Base-by-base conservation (phyloP, 2,113 vertebrate genomes). In the Ondatra zibethicus region DNA sequence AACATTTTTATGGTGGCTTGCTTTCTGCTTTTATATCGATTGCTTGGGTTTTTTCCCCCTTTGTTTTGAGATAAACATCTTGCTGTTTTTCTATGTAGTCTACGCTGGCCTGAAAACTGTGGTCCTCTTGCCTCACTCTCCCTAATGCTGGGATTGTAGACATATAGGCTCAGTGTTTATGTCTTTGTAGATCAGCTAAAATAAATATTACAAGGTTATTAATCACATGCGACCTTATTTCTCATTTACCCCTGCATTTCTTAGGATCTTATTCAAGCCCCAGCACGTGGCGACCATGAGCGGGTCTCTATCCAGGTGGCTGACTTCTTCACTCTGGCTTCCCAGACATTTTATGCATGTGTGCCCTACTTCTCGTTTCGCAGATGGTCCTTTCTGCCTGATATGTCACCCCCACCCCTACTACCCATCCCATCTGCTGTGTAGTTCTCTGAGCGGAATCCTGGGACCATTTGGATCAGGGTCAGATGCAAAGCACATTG, bases 401-500 rank as follows among this genome's bases (percentile, higher is more conserved):
- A 25, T 23, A 19, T 42, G 14, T 55, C 23, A 10, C 58, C 63
- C 68, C 25, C 21, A 39, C 42, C 36, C n/a, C 14, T 7, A 16
- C 39, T 19, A 0, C 75, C 65, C 84, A 45, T 27, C 13, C 95
- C 63, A 63, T 85, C 94, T 76, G 31, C 72, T 75, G n/a, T 7
- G 47, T 63, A 63, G 39, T 80, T 86, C 87, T 86, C 90, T 68
- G 80, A 45, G 65, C 25, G 36, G 88, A 95, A 70, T 84, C 72
- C 94, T 81, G 89, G 88, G 89, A 91, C 36, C 66, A 61, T 55
- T 17, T 88, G 36, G 85, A 78, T 95, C 68, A 61, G 78, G 78
- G 92, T 93, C 84, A 96, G 16, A 91, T 42, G 12, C 55, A 72
- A 89, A 55, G 31, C 36, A 85, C 94, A 70, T 91, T 72, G 31